Conservation (phyloP, 2,888 invertebrate genomes). For the Opisthograptis luteolata region DNA sequence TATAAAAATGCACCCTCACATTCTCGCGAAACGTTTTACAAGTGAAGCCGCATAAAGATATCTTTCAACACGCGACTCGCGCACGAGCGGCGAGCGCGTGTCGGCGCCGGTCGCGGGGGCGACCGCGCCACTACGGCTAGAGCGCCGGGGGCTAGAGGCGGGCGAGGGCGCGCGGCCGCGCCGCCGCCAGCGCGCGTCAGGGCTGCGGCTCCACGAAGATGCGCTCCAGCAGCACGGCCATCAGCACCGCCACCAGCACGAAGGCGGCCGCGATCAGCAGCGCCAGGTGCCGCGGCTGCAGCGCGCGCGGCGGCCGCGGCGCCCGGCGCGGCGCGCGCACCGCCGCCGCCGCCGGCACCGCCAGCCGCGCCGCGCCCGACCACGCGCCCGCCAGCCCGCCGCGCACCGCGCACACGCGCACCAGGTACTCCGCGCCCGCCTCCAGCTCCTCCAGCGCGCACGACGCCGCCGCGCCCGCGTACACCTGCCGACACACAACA, state of each 20-base stretch:
- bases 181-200: slow-evolving; percentile 75
- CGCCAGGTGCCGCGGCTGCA: slow-evolving; percentile 82
- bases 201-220: slow-evolving; percentile 74
- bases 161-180: slow-evolving; percentile 68
- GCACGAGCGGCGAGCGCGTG: not conserved
- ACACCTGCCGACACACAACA: slow-evolving; percentile 77
- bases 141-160: slow-evolving; percentile 60
- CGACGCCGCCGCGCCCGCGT: slow-evolving; percentile 86
- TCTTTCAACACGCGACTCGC: no score
- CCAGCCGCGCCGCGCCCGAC: slow-evolving; percentile 86
- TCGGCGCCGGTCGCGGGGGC: slow-evolving; percentile 9
- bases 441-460: slow-evolving; percentile 88
- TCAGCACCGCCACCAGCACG: slow-evolving; percentile 84
- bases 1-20: slow-evolving; percentile 56
- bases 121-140: slow-evolving; percentile 52
- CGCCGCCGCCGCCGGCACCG: slow-evolving; percentile 73
- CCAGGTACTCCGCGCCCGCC: slow-evolving; percentile 89
- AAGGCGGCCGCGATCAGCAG: slow-evolving; percentile 85
- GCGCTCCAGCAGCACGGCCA: slow-evolving; percentile 86
- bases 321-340: slow-evolving; percentile 83
- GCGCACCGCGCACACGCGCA: slow-evolving; percentile 92
- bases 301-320: slow-evolving; percentile 71
- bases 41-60: slow-evolving; percentile 9
- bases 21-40: slow-evolving; percentile 10
- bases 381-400: slow-evolving; percentile 87